phyloP scores from a whole-genome alignment of 30 jellyfish, hydroid and myxozoan species.

The Cassiopea xamachana region DNA sequence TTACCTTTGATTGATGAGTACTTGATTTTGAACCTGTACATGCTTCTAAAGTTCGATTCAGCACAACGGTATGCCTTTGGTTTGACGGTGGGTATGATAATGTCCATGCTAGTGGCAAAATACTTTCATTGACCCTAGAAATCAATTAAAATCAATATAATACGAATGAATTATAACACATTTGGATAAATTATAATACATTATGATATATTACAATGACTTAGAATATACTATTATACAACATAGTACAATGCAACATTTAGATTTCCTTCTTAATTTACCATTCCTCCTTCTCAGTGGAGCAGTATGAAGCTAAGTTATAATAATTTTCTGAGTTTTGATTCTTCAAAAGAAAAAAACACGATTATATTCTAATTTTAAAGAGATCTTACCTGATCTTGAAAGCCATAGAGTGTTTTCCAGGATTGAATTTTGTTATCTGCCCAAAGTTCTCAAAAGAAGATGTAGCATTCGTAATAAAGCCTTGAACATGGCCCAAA shows the following conservation, averaged over 20 bases:
- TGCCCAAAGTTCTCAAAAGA: constrained; percentile 36
- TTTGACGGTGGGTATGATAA: constrained; percentile 68
- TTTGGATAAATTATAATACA: too few species aligned
- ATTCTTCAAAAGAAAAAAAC: not conserved
- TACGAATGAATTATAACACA: not conserved
- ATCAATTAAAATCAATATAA: not conserved
- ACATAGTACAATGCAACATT: too few species aligned
- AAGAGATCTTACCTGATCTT: constrained; percentile 37
- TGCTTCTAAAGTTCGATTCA: not conserved
- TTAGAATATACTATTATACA: too few species aligned
- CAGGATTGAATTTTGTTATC: constrained; percentile 60
- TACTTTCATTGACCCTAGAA: constrained; percentile 8
- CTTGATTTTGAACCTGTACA: constrained; percentile 13
- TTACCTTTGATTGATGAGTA: not conserved
- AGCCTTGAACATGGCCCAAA: constrained; percentile 49
- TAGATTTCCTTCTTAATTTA: too few species aligned
- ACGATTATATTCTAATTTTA: too few species aligned
- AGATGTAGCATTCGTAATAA: constrained; percentile 1
- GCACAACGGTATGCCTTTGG: constrained; percentile 31
- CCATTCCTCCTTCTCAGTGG: too few species aligned
- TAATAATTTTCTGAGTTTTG: not conserved
- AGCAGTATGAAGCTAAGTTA: too few species aligned
- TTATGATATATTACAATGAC: too few species aligned
- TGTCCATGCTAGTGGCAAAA: constrained; percentile 36
- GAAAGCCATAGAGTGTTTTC: constrained; percentile 40